Conservation (phyloP, 2,797 vertebrate genomes). For the Manis crassicaudata region DNA sequence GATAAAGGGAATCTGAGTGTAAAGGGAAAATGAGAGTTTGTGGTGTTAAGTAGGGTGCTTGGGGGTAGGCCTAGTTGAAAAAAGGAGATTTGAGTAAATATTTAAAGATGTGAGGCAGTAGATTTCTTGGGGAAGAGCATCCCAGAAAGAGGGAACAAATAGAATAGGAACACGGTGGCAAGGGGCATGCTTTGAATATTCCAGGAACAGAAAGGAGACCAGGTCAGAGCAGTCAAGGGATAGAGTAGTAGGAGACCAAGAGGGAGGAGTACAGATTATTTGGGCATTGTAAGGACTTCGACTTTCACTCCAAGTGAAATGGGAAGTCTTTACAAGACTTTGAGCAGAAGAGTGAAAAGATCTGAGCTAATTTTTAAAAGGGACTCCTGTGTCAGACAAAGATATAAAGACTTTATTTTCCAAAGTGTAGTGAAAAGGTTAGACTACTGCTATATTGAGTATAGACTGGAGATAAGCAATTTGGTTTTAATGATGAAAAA, state of each 20-base stretch:
- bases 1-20: background rate
- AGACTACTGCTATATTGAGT: background rate
- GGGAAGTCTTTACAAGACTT: background rate
- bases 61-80: background rate
- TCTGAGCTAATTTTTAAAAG: background rate
- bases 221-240: background rate
- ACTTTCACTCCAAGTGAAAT: background rate
- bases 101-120: background rate
- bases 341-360: background rate
- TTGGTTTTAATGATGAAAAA: constrained; percentile 28
- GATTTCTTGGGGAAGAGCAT: background rate
- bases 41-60: background rate
- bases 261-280: background rate
- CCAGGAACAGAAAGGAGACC: background rate
- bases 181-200: background rate
- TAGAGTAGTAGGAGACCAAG: background rate
- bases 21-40: background rate
- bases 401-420: background rate
- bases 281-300: background rate
- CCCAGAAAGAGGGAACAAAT: background rate
- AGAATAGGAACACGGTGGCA: background rate
- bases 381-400: background rate
- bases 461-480: background rate
- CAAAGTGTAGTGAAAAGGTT: background rate
- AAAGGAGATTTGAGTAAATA: background rate